Evolutionary conservation across 1,140 invertebrate genomes (phyloP).

Genomic region (Leptinotarsa texana): DNA sequence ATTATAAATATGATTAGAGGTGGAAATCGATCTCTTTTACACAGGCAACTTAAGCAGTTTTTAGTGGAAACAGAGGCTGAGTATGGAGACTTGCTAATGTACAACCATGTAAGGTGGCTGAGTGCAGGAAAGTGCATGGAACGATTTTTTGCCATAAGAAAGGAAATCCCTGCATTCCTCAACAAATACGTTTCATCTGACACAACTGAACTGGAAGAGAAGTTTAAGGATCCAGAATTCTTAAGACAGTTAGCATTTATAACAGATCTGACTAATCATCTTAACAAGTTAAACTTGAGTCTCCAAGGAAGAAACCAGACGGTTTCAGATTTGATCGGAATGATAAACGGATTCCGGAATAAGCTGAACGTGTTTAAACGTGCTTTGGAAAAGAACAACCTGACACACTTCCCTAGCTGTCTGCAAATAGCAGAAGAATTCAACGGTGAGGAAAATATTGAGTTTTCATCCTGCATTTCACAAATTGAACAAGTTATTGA

Average conservation of each 20-base stretch:
- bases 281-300: slow-evolving; percentile 21
- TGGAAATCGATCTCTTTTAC: not conserved
- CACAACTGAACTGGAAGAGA: slow-evolving; percentile 18
- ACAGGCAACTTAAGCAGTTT: slow-evolving; percentile 20
- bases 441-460: slow-evolving; percentile 16
- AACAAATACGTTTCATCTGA: slow-evolving; percentile 28
- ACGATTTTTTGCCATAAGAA: slow-evolving; percentile 28
- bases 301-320: slow-evolving; percentile 20
- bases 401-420: slow-evolving; percentile 24
- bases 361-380: slow-evolving; percentile 18
- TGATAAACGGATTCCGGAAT: slow-evolving; percentile 21
- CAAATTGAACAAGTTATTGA: slow-evolving; percentile 25
- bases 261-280: slow-evolving; percentile 20
- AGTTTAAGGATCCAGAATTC: slow-evolving; percentile 8
- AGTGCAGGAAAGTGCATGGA: slow-evolving; percentile 12
- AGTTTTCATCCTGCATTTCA: slow-evolving; percentile 16
- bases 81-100: slow-evolving; percentile 26
- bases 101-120: slow-evolving; percentile 22
- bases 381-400: slow-evolving; percentile 25
- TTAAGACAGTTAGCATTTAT: slow-evolving; percentile 20
- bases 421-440: slow-evolving; percentile 14
- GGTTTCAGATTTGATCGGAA: slow-evolving; percentile 21
- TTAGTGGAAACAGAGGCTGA: slow-evolving; percentile 17
- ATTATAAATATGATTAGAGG: slow-evolving; percentile 42
- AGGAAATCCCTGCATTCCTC: slow-evolving; percentile 28